Evolutionary conservation across 2,797 vertebrate genomes (phyloP), one percentile per base, ranked within the genome.

Genomic region (Coregonus sp.): DNA sequence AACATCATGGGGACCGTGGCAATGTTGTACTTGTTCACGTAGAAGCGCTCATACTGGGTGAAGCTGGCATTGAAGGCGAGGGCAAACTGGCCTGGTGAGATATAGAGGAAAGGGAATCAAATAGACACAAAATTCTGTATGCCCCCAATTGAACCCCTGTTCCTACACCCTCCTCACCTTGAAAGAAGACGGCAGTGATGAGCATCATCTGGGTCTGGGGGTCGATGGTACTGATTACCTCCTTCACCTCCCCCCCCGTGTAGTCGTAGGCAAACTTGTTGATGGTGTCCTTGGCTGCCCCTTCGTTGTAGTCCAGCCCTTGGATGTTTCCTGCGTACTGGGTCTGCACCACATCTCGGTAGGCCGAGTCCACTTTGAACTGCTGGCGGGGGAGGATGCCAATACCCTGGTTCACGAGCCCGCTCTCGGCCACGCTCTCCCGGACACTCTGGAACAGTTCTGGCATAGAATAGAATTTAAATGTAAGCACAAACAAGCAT

Each of bases 1-100:
- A 94, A 93, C 97, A 98, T 98, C 97, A 96, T 97, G 61, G 96
- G 95, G 73, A 96, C 96, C 86, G 93, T 91, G 9, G 94, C 91
- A 0, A 91, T 90, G 5, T 87, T 93, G 75, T 97, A 98, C 69
- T 91, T 95, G 90, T 96, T 93, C 87, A 97, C 90, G 50, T 91
- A 95, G 91, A 99, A 98, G 4, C 94, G 94, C 71, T 96, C 95
- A 0, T 83, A 88, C 84, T 92, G 90, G 0, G 97, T 97, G 68
- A 88, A 79, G 69, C 80, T 86, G 0, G 88, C 74, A 72, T 97
- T 95, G 78, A 98, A 98, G 6, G 94, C 86, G 0, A 92, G 82
- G 20, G 82, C 82, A 95, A 96, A 97, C 37, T 87, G 93, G 5
- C 92, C 97, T 98, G 90, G 54, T 74, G 20, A 77, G 78, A 84